Evolutionary conservation across 1,140 invertebrate species (phyloP), one percentile per base, ranked within the genome.

Genomic region (Drosophila lacertosa): DNA sequence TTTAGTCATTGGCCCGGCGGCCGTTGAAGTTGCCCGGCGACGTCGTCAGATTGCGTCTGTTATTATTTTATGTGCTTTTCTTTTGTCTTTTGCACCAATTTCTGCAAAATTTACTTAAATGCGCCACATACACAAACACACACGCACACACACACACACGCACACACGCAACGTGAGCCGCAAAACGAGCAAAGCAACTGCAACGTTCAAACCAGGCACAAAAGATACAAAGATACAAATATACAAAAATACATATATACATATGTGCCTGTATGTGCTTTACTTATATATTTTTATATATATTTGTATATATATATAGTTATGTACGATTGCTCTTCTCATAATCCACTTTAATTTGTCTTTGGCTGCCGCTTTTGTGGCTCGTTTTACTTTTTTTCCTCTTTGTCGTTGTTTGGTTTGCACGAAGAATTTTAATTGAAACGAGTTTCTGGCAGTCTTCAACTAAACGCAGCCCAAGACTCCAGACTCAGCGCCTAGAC

Each of bases 261-360:
- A 37, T 26, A 48, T 48, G 33, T 45, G 18, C 4, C 13, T 42
- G 26, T 24, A 57, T 58, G 60, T 40, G 64, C 59, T 72, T 60
- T 42, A 54, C 55, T 50, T 70, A 62, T 80, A 58, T 44, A 39
- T 29, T 11, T 20, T 4, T 39, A 47, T 44, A 37, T 60, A 13
- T 40, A 39, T 44, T n/a, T n/a, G n/a, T n/a, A 24, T 26, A 24
- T 60, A 10, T 10, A 62, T 66, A 18, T 53, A 16, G 42, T 42
- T 65, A 39, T 65, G 13, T 24, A 55, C 51, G 50, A 63, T 54
- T 39, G 48, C 63, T 62, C 66, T 60, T 63, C 64, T 83, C 77
- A 86, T 84, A 84, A 84, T 84, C 81, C 81, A 80, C 73, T 86
- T 86, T 86, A 86, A 86, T 86, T 86, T 86, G 80, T 86, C 81